These are phyloP conservation scores for Octopus sinensis DNA, from an alignment of 1,140 invertebrate genomes.

Conservation along the genomic window DNA sequence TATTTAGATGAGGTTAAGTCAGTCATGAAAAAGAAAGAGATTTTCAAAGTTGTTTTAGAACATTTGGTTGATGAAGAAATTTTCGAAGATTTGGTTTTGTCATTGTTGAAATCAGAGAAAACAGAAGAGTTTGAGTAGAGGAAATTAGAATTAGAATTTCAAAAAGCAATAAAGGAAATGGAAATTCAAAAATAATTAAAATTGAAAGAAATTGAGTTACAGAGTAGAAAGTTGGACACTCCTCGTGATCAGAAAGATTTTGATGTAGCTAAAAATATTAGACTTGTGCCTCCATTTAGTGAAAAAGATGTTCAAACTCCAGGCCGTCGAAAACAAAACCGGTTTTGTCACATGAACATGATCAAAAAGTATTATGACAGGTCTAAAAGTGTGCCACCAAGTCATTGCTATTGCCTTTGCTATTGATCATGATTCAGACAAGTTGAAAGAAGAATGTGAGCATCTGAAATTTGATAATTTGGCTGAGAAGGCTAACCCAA, in stretches of 20 bases:
- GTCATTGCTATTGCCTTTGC: too few relatives aligned
- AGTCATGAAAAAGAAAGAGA: too few relatives aligned
- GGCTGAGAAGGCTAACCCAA: neutral
- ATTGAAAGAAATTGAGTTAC: neutral
- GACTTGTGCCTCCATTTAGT: too few relatives aligned
- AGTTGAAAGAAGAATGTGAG: neutral
- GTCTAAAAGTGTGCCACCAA: neutral
- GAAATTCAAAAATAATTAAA: neutral
- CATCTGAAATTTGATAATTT: neutral
- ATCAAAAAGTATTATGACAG: constrained; percentile 26
- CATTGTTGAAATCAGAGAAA: neutral
- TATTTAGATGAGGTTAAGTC: too few relatives aligned
- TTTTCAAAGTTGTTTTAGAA: too few relatives aligned
- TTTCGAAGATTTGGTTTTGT: too few relatives aligned
- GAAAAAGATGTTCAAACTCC: too few relatives aligned
- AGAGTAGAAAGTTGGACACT: too few relatives aligned
- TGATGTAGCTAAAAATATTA: too few relatives aligned
- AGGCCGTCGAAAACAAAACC: constrained; percentile 13
- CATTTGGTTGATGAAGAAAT: too few relatives aligned
- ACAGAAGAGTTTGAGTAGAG: neutral
- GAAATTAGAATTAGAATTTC: neutral
- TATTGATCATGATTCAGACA: neutral
- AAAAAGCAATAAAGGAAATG: neutral
- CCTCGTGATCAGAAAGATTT: too few relatives aligned
- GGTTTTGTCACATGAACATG: constrained; percentile 25